Evolutionary conservation across 2,113 vertebrate species (phyloP).

Genomic region (Vimba vimba): DNA sequence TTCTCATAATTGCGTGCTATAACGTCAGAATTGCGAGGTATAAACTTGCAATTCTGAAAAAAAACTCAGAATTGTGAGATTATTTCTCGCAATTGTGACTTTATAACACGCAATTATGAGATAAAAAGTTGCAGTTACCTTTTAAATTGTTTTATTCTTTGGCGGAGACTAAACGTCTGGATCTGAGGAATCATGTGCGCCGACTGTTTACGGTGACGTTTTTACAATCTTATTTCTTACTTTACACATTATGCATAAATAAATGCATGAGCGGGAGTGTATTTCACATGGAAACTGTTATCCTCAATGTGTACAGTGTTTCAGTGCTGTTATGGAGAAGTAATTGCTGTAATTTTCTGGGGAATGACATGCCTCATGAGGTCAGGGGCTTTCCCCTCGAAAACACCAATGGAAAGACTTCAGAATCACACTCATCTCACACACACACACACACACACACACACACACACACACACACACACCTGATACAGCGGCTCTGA

Average conservation of each 20-base stretch:
- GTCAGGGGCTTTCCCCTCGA: slow-evolving; percentile 30
- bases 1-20: no score
- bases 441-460: no score
- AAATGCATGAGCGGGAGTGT: slow-evolving; percentile 3
- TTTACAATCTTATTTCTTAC: slow-evolving; percentile 57
- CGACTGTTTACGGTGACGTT: neutral
- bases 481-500: no score
- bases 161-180: neutral
- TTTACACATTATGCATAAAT: neutral
- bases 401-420: slow-evolving; percentile 29
- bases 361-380: slow-evolving; percentile 39
- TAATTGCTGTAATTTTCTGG: slow-evolving; percentile 37
- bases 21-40: no score
- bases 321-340: slow-evolving; percentile 15
- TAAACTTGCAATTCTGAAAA: no score
- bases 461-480: no score
- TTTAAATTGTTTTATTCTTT: no score
- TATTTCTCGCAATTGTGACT: no score
- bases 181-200: neutral
- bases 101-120: no score
- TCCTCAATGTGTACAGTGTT: slow-evolving; percentile 35
- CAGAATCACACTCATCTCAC: neutral
- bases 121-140: no score
- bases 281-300: slow-evolving; percentile 27
- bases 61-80: no score